These are phyloP conservation scores for Guaruba guarouba DNA, from an alignment of 2,113 vertebrate species.

Conservation along the genomic window DNA sequence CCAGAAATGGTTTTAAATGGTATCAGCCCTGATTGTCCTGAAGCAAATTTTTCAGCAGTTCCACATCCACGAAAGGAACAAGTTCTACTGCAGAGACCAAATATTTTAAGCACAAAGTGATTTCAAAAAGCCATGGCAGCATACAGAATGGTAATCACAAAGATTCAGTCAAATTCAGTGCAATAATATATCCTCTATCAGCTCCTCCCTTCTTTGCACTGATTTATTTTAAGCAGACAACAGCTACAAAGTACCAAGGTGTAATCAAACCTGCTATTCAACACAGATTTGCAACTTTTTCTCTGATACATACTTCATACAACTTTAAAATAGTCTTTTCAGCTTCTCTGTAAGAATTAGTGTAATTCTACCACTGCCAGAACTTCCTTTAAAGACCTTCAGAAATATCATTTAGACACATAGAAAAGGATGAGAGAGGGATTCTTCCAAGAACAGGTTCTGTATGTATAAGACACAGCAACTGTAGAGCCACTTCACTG, in stretches of 20 bases:
- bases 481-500: neutral
- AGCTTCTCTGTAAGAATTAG: neutral
- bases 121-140: neutral
- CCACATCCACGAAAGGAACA: neutral
- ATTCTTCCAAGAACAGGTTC: neutral
- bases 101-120: neutral
- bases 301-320: neutral
- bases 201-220: neutral
- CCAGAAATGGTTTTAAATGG: neutral
- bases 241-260: neutral
- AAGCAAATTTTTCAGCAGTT: neutral
- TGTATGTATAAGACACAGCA: neutral
- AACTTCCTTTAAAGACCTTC: neutral
- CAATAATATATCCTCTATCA: neutral
- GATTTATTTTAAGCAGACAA: neutral
- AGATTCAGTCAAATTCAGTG: neutral
- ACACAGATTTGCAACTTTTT: neutral
- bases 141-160: neutral
- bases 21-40: neutral
- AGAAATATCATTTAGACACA: neutral
- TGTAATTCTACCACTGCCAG: neutral
- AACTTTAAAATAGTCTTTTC: neutral
- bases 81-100: neutral
- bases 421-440: neutral
- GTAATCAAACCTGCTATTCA: neutral